Percentiles rank a stretch among this genome's conserved stretches.
Conservation (phyloP, 2,113 vertebrate genomes). For the Thalassoma bifasciatum region DNA sequence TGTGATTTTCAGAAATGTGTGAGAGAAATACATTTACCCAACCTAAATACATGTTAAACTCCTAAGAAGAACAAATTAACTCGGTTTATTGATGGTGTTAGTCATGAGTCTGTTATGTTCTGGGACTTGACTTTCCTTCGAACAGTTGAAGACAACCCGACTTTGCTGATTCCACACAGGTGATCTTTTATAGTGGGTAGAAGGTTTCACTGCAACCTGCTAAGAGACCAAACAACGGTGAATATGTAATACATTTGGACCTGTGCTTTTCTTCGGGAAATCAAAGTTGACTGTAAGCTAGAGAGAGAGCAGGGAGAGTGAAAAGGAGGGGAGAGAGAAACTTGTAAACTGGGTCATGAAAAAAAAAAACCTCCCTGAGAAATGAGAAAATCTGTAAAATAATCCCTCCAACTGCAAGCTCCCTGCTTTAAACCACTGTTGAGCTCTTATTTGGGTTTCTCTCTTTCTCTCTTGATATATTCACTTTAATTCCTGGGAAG, state of each 20-base stretch:
- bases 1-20: slow-evolving; percentile 54
- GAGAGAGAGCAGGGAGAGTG: neutral
- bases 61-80: slow-evolving; percentile 42
- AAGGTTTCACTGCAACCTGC: slow-evolving; percentile 33
- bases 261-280: slow-evolving; percentile 40
- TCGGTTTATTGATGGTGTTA: slow-evolving; percentile 73
- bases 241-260: slow-evolving; percentile 46
- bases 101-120: slow-evolving; percentile 64
- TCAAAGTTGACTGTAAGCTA: slow-evolving; percentile 23
- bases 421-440: slow-evolving; percentile 66
- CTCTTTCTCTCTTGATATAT: slow-evolving; percentile 63
- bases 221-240: neutral
- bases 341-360: slow-evolving; percentile 63
- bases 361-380: slow-evolving; percentile 30
- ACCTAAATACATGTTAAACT: slow-evolving; percentile 49
- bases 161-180: slow-evolving; percentile 59
- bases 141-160: slow-evolving; percentile 48
- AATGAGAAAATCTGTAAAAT: slow-evolving; percentile 46
- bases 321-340: slow-evolving; percentile 9
- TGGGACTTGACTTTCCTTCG: slow-evolving; percentile 55
- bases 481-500: slow-evolving; percentile 58
- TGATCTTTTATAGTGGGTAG: neutral
- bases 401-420: slow-evolving; percentile 53
- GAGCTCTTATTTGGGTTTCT: slow-evolving; percentile 57
- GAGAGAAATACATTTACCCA: slow-evolving; percentile 27